These are phyloP conservation scores for Crocidura indochinensis DNA, from an alignment of 2,797 vertebrate species.

Conservation along the genomic window DNA sequence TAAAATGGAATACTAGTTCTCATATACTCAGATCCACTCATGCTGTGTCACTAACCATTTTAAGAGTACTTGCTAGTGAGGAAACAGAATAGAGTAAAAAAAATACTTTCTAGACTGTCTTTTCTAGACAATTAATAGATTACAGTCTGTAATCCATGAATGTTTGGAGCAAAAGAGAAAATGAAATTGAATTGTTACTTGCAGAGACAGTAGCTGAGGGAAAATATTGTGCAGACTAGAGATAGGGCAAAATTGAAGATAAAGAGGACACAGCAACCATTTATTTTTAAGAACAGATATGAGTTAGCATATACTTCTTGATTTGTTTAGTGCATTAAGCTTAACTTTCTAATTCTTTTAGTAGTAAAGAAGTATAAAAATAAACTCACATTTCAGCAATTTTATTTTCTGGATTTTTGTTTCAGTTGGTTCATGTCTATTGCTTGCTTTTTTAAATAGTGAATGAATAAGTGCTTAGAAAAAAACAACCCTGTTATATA, in stretches of 20 bases:
- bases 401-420: constrained; percentile 35
- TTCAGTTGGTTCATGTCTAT: background rate
- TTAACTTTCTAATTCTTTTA: constrained; percentile 26
- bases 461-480: background rate
- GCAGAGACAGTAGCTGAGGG: background rate
- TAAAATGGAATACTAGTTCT: no score
- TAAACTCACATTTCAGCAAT: constrained; percentile 12
- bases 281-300: constrained; percentile 36
- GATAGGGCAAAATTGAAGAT: background rate
- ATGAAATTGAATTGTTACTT: constrained; percentile 50
- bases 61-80: constrained; percentile 42
- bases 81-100: constrained; percentile 28
- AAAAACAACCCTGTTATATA: no score
- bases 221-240: background rate
- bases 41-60: background rate
- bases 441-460: constrained; percentile 45
- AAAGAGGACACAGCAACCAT: background rate
- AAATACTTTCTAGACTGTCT: constrained; percentile 37
- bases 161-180: constrained; percentile 30
- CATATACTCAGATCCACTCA: no score
- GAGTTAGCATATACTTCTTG: constrained; percentile 25
- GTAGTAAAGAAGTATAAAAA: constrained; percentile 11
- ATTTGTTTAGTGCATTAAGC: background rate
- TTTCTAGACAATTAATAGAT: no score
- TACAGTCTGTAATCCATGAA: constrained; percentile 1